A percentile compares a stretch with the other conserved stretches of the same genome.
Conservation (phyloP, 2,888 invertebrate genomes). For the Sipha maydis region DNA sequence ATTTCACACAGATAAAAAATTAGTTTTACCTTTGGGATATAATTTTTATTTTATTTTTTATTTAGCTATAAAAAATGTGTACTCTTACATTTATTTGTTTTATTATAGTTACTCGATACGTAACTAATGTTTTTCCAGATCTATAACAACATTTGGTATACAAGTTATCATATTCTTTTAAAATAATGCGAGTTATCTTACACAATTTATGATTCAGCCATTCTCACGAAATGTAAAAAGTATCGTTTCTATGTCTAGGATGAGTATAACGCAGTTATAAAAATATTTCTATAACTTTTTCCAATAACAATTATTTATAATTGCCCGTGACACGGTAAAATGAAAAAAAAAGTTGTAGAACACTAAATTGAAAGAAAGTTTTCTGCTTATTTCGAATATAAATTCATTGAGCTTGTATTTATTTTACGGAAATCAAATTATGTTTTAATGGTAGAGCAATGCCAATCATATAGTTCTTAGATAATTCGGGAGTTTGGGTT, state of each 20-base stretch:
- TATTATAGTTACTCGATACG: not conserved
- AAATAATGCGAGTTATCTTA: not conserved
- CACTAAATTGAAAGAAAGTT: not conserved
- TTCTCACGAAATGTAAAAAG: not conserved
- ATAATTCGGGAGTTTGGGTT: too few species aligned
- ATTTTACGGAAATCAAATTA: not conserved
- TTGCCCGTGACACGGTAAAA: not conserved
- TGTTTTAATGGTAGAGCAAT: not conserved
- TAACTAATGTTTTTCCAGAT: not conserved
- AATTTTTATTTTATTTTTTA: not conserved
- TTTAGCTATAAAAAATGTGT: not conserved
- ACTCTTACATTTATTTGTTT: not conserved
- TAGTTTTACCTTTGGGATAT: not conserved
- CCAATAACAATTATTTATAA: not conserved
- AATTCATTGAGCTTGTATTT: not conserved
- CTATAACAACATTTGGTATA: not conserved
- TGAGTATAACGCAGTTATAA: not conserved
- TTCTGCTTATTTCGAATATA: not conserved
- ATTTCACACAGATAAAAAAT: not conserved
- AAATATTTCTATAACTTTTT: not conserved
- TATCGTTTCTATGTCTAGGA: not conserved
- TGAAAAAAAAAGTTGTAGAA: not conserved
- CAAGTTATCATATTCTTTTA: not conserved
- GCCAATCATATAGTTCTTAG: not conserved
- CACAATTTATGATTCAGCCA: not conserved